Percentiles rank a stretch among this genome's conserved stretches.
Evolutionary conservation across 2,113 vertebrate genomes (phyloP).

Genomic region (Chaetodon auriga): DNA sequence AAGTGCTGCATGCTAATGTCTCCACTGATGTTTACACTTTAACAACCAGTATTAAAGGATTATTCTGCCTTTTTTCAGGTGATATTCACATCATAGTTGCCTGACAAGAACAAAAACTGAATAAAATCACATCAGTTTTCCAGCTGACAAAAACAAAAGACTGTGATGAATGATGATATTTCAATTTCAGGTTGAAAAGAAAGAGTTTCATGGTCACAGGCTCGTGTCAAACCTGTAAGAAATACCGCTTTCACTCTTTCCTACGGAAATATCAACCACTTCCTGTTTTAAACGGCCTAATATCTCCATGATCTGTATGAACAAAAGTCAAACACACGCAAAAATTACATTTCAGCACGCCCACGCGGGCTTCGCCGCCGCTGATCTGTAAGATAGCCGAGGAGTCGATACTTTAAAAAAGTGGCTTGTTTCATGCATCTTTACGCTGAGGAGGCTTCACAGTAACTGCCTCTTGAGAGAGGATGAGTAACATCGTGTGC

Average conservation of each 20-base stretch:
- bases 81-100: not conserved
- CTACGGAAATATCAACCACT: not conserved
- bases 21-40: slow-evolving; percentile 24
- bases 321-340: not conserved
- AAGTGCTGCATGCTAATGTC: slow-evolving; percentile 65
- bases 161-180: not conserved
- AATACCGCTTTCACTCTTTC: not conserved
- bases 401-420: slow-evolving; percentile 2
- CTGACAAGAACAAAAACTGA: not conserved
- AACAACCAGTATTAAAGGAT: not conserved
- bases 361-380: not conserved
- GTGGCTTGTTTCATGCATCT: slow-evolving; percentile 24
- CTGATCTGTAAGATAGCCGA: not conserved
- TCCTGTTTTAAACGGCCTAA: slow-evolving; percentile 7
- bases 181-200: not conserved
- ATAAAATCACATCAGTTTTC: not conserved
- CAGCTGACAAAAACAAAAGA: not conserved
- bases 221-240: not conserved
- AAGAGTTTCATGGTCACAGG: not conserved
- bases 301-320: not conserved
- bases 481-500: slow-evolving; percentile 27
- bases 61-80: not conserved
- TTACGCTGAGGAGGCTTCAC: not conserved
- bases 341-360: not conserved
- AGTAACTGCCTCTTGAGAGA: slow-evolving; percentile 28